These are phyloP conservation scores for Gulo gulo DNA, from an alignment of 2,113 vertebrate species.

Conservation along the genomic window DNA sequence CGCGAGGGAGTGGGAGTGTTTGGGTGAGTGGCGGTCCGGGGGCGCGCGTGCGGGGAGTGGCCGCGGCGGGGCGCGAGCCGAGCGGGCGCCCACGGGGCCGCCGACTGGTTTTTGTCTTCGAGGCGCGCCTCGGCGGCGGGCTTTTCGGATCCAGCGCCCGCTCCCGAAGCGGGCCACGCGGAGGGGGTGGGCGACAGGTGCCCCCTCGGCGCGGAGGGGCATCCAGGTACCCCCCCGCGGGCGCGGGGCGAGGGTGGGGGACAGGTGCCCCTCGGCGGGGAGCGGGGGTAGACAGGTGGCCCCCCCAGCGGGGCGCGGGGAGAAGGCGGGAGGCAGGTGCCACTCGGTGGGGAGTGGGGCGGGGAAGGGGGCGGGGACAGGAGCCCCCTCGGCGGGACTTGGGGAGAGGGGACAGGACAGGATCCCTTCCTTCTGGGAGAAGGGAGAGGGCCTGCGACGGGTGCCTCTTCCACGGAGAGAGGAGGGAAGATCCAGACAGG, in stretches of 20 bases:
- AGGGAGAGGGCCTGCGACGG: not conserved
- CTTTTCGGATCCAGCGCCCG: not conserved
- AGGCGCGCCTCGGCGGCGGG: not conserved
- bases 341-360: too few relatives aligned
- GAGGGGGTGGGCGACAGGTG: not conserved
- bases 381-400: not conserved
- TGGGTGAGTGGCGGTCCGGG: not conserved
- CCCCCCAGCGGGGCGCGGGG: not conserved
- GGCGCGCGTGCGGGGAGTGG: not conserved
- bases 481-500: not conserved
- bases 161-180: not conserved
- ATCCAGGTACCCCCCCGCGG: not conserved
- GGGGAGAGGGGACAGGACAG: not conserved
- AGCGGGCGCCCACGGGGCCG: not conserved
- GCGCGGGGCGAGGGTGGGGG: not conserved
- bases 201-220: not conserved
- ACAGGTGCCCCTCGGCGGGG: not conserved
- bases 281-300: not conserved
- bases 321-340: not conserved
- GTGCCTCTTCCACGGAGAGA: not conserved
- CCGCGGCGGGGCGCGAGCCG: not conserved
- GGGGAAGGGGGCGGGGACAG: too few relatives aligned
- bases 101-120: not conserved
- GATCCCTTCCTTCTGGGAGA: not conserved
- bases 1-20: not conserved